Evolutionary conservation across 1,140 invertebrate species (phyloP).

Genomic region (Magallana angulata): DNA sequence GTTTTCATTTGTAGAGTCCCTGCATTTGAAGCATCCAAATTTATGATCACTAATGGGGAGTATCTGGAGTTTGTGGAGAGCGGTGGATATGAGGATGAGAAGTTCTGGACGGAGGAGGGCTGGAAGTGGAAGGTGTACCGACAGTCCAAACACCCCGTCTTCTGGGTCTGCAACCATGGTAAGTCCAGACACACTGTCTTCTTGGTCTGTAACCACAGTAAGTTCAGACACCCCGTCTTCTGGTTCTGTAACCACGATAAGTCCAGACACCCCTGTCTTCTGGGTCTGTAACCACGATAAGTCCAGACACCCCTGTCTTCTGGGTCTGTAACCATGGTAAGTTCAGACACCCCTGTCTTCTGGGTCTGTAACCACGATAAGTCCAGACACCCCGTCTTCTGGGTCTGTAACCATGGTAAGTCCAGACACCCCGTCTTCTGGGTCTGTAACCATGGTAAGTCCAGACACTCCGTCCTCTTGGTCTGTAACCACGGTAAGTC

Average conservation of each 20-base stretch:
- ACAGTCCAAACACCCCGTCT: slow-evolving; percentile 75
- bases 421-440: slow-evolving; percentile 77
- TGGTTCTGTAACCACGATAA: too few relatives aligned
- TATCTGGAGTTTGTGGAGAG: slow-evolving; percentile 77
- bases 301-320: slow-evolving; percentile 64
- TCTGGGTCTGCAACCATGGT: slow-evolving; percentile 75
- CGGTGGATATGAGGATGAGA: slow-evolving; percentile 73
- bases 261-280: too few relatives aligned
- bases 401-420: slow-evolving; percentile 69
- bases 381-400: slow-evolving; percentile 77
- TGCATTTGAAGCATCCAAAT: slow-evolving; percentile 77
- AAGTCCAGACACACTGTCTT: background rate
- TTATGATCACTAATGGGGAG: slow-evolving; percentile 75
- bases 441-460: slow-evolving; percentile 68
- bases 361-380: slow-evolving; percentile 72
- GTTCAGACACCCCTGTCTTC: slow-evolving; percentile 76
- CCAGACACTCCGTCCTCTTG: slow-evolving; percentile 78
- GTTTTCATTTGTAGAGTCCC: slow-evolving; percentile 69
- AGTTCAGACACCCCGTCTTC: too few relatives aligned
- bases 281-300: too few relatives aligned
- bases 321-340: slow-evolving; percentile 72
- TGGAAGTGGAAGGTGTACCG: slow-evolving; percentile 76
- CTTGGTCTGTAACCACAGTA: too few relatives aligned
- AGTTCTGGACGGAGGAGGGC: slow-evolving; percentile 76
- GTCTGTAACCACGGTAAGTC: slow-evolving; percentile 67